Conservation (phyloP, 64 coral and sea anemone genomes). For the Stichodactyla mertensii region DNA sequence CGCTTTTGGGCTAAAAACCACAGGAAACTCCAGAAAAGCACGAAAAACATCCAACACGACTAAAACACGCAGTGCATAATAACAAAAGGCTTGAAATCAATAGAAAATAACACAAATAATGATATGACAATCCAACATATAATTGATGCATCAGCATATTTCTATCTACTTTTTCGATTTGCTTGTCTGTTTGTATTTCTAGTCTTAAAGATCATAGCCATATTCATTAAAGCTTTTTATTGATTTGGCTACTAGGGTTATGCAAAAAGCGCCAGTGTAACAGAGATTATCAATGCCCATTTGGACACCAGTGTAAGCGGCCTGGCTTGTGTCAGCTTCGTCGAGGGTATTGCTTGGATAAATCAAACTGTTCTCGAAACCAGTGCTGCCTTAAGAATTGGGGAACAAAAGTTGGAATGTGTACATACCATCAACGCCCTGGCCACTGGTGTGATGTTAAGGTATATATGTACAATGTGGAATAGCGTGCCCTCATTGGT, state of each 20-base stretch:
- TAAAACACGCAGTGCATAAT: too few relatives aligned
- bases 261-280: constrained; percentile 2
- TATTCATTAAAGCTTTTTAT: not conserved
- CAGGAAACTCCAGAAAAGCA: too few relatives aligned
- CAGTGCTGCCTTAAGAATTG: not conserved
- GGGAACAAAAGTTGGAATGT: not conserved
- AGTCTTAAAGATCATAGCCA: not conserved
- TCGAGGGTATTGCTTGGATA: not conserved
- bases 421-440: not conserved
- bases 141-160: not conserved
- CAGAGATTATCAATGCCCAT: not conserved
- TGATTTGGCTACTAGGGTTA: not conserved
- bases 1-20: too few relatives aligned
- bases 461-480: not conserved
- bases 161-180: not conserved
- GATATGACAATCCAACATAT: too few relatives aligned
- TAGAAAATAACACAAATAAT: too few relatives aligned
- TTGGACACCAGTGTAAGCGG: not conserved
- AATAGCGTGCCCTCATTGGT: too few relatives aligned
- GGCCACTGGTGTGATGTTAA: not conserved
- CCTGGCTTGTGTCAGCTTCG: not conserved
- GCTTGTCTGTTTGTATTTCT: not conserved
- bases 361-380: not conserved
- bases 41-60: too few relatives aligned
- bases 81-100: too few relatives aligned